Evolutionary conservation across 1,140 invertebrate genomes (phyloP).

Genomic region (Trichonephila clavipes): DNA sequence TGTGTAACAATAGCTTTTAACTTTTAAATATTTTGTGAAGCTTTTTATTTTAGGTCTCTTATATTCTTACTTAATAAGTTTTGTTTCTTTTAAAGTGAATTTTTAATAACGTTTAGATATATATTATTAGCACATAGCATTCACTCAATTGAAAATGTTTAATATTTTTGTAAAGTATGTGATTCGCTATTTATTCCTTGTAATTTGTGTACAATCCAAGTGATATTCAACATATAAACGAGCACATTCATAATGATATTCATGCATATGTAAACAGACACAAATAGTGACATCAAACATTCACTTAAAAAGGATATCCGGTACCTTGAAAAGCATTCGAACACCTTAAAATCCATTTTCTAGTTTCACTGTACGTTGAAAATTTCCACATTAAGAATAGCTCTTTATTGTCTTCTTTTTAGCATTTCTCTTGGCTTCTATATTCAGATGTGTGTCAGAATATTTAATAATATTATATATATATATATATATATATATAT

Average conservation of each 20-base stretch:
- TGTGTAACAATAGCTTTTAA: too few relatives aligned
- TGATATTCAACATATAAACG: not conserved
- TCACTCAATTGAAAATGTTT: not conserved
- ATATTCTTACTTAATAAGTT: too few relatives aligned
- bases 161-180: not conserved
- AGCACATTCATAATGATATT: not conserved
- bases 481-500: too few relatives aligned
- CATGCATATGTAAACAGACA: slow-evolving; percentile 27
- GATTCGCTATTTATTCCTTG: not conserved
- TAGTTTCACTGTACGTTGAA: not conserved
- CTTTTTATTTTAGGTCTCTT: too few relatives aligned
- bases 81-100: too few relatives aligned
- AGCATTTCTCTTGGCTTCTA: too few relatives aligned
- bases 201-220: not conserved
- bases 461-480: too few relatives aligned
- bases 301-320: not conserved
- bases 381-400: not conserved
- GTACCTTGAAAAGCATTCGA: not conserved
- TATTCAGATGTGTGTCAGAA: too few relatives aligned
- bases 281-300: slow-evolving; percentile 23
- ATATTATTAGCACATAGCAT: too few relatives aligned
- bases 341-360: not conserved
- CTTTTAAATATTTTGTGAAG: too few relatives aligned
- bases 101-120: too few relatives aligned
- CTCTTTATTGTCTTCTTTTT: too few relatives aligned